Evolutionary conservation across 2,888 invertebrate genomes (phyloP), one percentile per base, ranked within the genome.

Genomic region (Eumacrocentrus americanus): DNA sequence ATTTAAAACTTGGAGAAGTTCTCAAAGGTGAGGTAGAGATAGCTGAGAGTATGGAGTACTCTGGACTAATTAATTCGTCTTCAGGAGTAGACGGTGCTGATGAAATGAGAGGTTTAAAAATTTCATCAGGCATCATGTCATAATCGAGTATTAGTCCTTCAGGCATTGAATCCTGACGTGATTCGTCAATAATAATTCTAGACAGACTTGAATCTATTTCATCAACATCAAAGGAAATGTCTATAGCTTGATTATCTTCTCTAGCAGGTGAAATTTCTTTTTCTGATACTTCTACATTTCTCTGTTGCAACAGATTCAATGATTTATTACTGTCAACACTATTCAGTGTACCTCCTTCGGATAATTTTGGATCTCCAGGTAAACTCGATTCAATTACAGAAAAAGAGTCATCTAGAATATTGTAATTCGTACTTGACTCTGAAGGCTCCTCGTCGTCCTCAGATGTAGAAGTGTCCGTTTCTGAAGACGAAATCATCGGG

Each of bases 401-500:
- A 11, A 68, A 42, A n/a, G 70, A 69, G 38, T 79, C 77, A 25
- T 72, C 72, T 38, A 80, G 65, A 38, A 79, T 75, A 67, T 79
- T 76, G 46, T 80, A 80, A 64, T 73, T 75, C 3, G 76, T 70
- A 58, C 75, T 78, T 3, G 75, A 75, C 58, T 78, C 74, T 9
- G 78, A 76, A 1, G 73, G 72, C 0, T 71, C 75, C 22, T 73
- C 72, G 22, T 72, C 68, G 20, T 72, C 67, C 0, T 68, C 72
- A 11, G 75, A 72, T 0, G 71, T 76, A 3, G 77, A 76, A 0
- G 78, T 79, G 35, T 79, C 78, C 1, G 74, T 72, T 38, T 76
- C 77, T 2, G 74, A 77, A 1, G 78, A 78, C 0, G 77, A 77
- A 9, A 74, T 72, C 67, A 74, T 73, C 3, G 78, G 77, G 55